Conservation (phyloP, 2,888 invertebrate species). For the Ichneumon xanthorius region DNA sequence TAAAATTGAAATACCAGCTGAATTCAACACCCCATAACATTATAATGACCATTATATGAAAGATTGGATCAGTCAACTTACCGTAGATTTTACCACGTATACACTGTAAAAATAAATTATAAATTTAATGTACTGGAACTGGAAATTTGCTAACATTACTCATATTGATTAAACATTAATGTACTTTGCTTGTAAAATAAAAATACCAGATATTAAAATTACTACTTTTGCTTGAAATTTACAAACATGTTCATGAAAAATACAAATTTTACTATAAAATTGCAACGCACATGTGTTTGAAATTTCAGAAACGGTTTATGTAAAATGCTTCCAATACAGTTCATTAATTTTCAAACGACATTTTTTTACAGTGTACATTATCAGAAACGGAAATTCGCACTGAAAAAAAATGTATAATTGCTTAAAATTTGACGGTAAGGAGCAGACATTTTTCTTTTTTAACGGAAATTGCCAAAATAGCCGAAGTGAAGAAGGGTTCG, state of each 20-base stretch:
- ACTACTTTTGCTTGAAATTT: too few relatives aligned
- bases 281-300: too few relatives aligned
- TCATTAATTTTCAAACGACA: too few relatives aligned
- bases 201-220: too few relatives aligned
- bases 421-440: not conserved
- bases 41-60: not conserved
- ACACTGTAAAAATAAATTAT: not conserved
- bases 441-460: not conserved
- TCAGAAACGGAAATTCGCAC: not conserved
- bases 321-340: too few relatives aligned
- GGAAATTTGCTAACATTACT: too few relatives aligned
- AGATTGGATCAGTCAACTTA: not conserved
- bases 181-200: too few relatives aligned
- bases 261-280: too few relatives aligned
- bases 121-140: too few relatives aligned
- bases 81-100: not conserved
- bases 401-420: not conserved
- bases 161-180: too few relatives aligned
- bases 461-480: not conserved
- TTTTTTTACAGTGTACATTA: not conserved
- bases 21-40: slow-evolving; percentile 4
- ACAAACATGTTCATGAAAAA: too few relatives aligned
- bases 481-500: not conserved
- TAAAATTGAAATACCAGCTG: slow-evolving; percentile 29
- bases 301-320: too few relatives aligned